A percentile compares a stretch with the other conserved stretches of the same genome.
Conservation (phyloP, 2,797 vertebrate genomes). For the Chanos chanos region DNA sequence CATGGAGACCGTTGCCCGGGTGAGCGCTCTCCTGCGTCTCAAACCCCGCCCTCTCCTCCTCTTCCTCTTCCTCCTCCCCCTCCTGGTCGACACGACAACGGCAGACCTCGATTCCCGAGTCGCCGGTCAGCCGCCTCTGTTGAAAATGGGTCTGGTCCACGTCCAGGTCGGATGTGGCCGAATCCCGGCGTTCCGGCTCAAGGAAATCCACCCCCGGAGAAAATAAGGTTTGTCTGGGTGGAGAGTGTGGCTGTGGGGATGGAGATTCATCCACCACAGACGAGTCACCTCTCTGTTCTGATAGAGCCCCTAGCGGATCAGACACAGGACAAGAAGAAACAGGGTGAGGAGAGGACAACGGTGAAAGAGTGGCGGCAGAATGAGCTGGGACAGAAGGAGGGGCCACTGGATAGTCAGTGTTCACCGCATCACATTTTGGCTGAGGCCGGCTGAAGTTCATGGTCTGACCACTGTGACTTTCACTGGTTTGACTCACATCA, state of each 20-base stretch:
- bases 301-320: conserved; percentile 33
- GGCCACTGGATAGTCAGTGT: conserved; percentile 44
- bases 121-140: conserved; percentile 82
- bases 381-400: conserved; percentile 5
- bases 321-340: conserved; percentile 52
- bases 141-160: conserved; percentile 77
- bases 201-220: conserved; percentile 75
- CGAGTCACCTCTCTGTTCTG: not conserved
- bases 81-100: conserved; percentile 73
- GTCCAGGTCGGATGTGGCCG: conserved; percentile 58
- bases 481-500: not conserved
- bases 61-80: conserved; percentile 57
- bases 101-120: conserved; percentile 90
- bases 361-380: conserved; percentile 30
- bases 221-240: conserved; percentile 71
- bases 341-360: conserved; percentile 49
- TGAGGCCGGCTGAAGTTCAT: conserved; percentile 12
- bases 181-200: conserved; percentile 57
- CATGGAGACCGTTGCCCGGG: conserved; percentile 58
- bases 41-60: conserved; percentile 29
- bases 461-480: conserved; percentile 3
- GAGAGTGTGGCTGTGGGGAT: conserved; percentile 58
- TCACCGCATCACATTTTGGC: conserved; percentile 13
- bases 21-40: conserved; percentile 23
- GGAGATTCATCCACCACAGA: not conserved